Percentiles rank a stretch among this genome's conserved stretches.
Evolutionary conservation across 2,113 vertebrate genomes (phyloP).

Genomic region (Noturus placidus): DNA sequence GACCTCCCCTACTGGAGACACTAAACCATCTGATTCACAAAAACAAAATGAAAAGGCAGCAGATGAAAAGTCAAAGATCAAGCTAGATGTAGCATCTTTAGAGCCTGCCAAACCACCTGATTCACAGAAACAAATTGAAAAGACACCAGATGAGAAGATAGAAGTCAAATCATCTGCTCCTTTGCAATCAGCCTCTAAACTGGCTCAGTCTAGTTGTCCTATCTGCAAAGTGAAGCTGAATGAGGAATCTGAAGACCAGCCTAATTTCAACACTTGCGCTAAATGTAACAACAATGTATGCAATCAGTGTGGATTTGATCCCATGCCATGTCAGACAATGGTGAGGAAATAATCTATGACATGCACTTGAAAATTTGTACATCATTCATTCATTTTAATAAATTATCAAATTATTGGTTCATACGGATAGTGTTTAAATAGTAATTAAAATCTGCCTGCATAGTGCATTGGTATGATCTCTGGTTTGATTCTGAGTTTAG

Average conservation of each 20-base stretch:
- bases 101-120: conserved; percentile 1
- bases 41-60: conserved; percentile 56
- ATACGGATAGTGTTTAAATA: background rate
- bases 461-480: background rate
- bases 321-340: conserved; percentile 75
- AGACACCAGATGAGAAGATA: background rate
- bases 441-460: background rate
- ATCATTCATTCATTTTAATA: background rate
- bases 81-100: conserved; percentile 41
- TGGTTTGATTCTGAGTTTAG: background rate
- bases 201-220: conserved; percentile 71
- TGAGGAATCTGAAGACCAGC: conserved; percentile 73
- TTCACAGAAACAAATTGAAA: conserved; percentile 28
- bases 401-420: background rate
- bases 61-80: conserved; percentile 46
- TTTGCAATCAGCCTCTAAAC: conserved; percentile 46
- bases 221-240: conserved; percentile 88
- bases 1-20: conserved; percentile 46
- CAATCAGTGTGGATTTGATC: conserved; percentile 92
- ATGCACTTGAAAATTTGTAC: background rate
- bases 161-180: background rate
- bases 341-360: conserved; percentile 60
- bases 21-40: conserved; percentile 51
- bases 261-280: conserved; percentile 89
- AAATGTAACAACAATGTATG: conserved; percentile 89